phyloP scores from a whole-genome alignment of 92 coral and sea anemone genomes.

The Actinernus sp. region DNA sequence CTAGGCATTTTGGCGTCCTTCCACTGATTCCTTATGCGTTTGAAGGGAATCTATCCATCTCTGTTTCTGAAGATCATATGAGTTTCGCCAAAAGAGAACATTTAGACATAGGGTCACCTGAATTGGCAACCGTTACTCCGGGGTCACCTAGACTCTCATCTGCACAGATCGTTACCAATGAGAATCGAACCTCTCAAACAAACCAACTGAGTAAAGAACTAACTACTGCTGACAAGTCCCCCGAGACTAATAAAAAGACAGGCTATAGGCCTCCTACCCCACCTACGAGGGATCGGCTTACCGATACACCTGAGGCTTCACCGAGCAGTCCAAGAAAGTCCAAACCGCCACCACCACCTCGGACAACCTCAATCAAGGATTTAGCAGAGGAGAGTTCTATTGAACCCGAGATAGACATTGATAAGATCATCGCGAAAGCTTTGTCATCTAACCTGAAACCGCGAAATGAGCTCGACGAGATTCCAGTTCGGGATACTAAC shows the following conservation, averaged over 20 bases:
- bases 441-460: constrained; percentile 44
- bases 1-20: no score
- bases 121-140: constrained; percentile 3
- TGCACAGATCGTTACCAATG: constrained; percentile 21
- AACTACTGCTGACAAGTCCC: no score
- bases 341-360: constrained; percentile 52
- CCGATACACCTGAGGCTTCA: neutral
- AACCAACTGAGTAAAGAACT: no score
- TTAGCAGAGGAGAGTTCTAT: no score
- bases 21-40: no score
- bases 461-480: constrained; percentile 44
- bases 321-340: neutral
- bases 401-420: constrained; percentile 25
- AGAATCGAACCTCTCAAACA: neutral
- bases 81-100: no score
- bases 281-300: constrained; percentile 3
- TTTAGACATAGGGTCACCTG: no score
- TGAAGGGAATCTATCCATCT: no score
- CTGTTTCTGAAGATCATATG: no score
- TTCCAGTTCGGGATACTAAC: constrained; percentile 50
- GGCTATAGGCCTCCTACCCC: constrained; percentile 7
- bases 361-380: constrained; percentile 32
- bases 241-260: no score
- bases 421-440: constrained; percentile 34
- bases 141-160: constrained; percentile 39